Base-by-base conservation (phyloP, 2,797 vertebrate species). In the Telmatherina bonti region DNA sequence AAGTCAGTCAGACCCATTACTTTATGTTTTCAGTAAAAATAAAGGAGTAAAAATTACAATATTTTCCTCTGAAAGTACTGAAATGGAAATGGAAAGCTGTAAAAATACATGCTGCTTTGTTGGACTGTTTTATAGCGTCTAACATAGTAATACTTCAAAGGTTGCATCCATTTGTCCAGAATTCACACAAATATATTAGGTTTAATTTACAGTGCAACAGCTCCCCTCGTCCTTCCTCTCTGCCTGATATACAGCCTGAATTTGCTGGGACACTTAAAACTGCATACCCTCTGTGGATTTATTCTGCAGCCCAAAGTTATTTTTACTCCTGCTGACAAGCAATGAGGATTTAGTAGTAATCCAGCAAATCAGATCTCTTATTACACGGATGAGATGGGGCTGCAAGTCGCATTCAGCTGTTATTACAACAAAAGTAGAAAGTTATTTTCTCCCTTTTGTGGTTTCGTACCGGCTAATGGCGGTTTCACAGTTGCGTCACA, bases 311-410 rank as follows among this genome's bases (percentile, higher is more conserved):
- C 84, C 87, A 71, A 83, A 82, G 84, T 89, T 89, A 87, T 90
- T 91, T 88, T 85, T 88, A 77, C 85, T 86, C 81, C 82, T 88
- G 85, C 85, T 88, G 90, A 90, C 85, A 88, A 79, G 85, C 53
- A 56, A 76, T 41, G 81, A 89, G 78, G 84, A 86, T 70, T 89
- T 81, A 84, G 70, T 59, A 10, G 66, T 86, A 89, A 91, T 89
- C 83, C 89, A 72, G 63, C 60, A 41, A 86, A 89, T 85, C 86
- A 88, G 53, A 82, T 80, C 86, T 92, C 85, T 59, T 57, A 74
- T 91, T 91, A 87, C 91, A 81, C 13, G 74, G 83, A 72, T 74
- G 85, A 80, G 85, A 85, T 66, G 84, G 62, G 72, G 81, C 77
- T 62, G 78, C 29, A n/a, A 27, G 27, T 79, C 60, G 79, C 68